phyloP scores from a whole-genome alignment of 2,113 vertebrate genomes.

The Varanus salvator region DNA sequence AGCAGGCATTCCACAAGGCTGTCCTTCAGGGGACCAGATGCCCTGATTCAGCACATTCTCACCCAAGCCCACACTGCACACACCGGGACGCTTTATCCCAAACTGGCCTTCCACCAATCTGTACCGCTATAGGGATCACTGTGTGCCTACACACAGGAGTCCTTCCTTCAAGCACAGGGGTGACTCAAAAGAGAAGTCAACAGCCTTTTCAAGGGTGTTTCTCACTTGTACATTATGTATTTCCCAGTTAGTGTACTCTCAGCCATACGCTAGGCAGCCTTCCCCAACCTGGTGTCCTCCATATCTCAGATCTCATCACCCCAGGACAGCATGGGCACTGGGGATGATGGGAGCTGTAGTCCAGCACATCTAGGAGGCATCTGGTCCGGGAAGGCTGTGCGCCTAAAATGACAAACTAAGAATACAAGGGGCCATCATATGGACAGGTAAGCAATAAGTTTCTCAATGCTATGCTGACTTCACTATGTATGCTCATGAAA shows the following conservation, averaged over 20 bases:
- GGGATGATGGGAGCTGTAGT: neutral
- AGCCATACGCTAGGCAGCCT: no score
- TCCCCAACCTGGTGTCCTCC: neutral
- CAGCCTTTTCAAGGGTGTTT: neutral
- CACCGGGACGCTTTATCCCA: neutral
- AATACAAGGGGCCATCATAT: neutral
- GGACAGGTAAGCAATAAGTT: neutral
- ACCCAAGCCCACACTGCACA: neutral
- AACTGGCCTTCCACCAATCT: neutral
- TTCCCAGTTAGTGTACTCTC: neutral
- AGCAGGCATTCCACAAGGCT: constrained; percentile 23
- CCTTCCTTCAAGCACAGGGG: neutral
- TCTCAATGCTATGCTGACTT: neutral
- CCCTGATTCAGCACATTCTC: constrained; percentile 33
- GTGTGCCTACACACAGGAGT: no score
- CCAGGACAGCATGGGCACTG: neutral
- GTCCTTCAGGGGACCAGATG: constrained; percentile 24
- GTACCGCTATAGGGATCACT: neutral
- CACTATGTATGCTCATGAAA: neutral
- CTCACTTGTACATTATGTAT: neutral
- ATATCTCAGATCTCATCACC: neutral
- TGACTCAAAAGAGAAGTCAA: neutral
- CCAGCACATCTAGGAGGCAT: neutral
- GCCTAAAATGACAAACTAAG: neutral
- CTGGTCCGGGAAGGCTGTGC: neutral